Evolutionary conservation across 2,113 vertebrate species (phyloP).

Genomic region (Oreocharis arfaki): DNA sequence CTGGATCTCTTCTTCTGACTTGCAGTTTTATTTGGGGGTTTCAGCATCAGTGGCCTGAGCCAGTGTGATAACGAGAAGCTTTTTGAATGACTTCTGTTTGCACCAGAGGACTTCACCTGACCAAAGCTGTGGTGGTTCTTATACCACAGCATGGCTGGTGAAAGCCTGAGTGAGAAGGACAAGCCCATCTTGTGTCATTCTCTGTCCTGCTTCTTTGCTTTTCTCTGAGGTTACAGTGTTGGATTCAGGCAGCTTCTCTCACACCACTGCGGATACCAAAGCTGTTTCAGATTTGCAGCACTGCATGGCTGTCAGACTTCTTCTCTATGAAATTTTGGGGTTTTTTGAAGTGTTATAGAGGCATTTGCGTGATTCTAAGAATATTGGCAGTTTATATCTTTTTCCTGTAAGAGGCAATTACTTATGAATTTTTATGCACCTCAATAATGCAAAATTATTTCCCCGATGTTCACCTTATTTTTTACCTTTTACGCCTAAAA

Average conservation of each 20-base stretch:
- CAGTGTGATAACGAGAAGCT: background rate
- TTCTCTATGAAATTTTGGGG: background rate
- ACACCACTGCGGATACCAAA: rapidly evolving
- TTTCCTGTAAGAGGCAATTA: background rate
- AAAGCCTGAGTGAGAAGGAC: background rate
- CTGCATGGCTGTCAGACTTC: background rate
- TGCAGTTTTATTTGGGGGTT: background rate
- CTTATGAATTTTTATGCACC: background rate
- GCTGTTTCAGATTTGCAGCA: background rate
- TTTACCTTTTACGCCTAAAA: background rate
- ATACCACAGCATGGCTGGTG: rapidly evolving
- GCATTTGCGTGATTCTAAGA: background rate
- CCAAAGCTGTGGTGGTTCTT: background rate
- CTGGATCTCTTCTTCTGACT: background rate
- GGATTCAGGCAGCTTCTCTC: background rate
- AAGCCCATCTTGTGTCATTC: rapidly evolving
- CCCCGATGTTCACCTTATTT: background rate
- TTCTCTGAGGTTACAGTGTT: rapidly evolving
- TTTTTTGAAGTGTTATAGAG: background rate
- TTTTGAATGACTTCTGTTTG: background rate
- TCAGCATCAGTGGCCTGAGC: background rate
- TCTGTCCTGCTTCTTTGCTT: background rate
- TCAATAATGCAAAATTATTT: background rate
- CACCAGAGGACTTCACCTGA: background rate
- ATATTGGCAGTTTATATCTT: rapidly evolving